phyloP scores from a whole-genome alignment of 2,888 invertebrate genomes.

The Leptodirus hochenwartii region DNA sequence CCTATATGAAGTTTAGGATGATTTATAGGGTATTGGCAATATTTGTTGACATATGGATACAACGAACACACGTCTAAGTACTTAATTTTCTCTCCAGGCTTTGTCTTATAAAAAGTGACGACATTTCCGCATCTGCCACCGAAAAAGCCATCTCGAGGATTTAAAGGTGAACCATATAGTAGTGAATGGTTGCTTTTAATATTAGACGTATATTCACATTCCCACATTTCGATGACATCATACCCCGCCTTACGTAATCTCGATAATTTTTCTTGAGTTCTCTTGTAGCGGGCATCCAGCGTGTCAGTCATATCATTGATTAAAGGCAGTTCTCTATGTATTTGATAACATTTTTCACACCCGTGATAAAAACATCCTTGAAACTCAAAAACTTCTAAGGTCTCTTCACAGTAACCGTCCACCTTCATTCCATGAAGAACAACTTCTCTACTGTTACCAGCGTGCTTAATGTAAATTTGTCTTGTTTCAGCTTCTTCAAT shows the following conservation, averaged over 20 bases:
- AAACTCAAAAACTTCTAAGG: slow-evolving; percentile 11
- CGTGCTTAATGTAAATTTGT: slow-evolving; percentile 9
- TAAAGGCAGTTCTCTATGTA: slow-evolving; percentile 7
- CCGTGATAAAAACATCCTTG: slow-evolving; percentile 16
- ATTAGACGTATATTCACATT: slow-evolving; percentile 8
- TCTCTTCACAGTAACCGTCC: slow-evolving; percentile 9
- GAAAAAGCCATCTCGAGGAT: slow-evolving; percentile 14
- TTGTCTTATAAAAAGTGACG: slow-evolving; percentile 9
- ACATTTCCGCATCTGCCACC: slow-evolving; percentile 14
- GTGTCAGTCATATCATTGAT: slow-evolving; percentile 4
- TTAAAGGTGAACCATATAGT: slow-evolving; percentile 1
- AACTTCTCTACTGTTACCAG: slow-evolving; percentile 9
- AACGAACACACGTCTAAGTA: slow-evolving; percentile 15
- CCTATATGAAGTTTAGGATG: too few species aligned
- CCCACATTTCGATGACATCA: slow-evolving; percentile 9
- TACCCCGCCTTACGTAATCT: slow-evolving; percentile 4
- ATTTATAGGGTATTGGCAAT: too few species aligned
- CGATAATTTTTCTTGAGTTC: slow-evolving; percentile 5
- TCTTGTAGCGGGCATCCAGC: slow-evolving; percentile 4
- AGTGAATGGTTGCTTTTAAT: slow-evolving; percentile 3
- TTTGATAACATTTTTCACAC: slow-evolving; percentile 6
- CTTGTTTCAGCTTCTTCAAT: slow-evolving; percentile 7
- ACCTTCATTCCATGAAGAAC: slow-evolving; percentile 9
- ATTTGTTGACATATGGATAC: too few species aligned
- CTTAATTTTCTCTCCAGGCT: slow-evolving; percentile 13